Evolutionary conservation across 1,140 invertebrate species (phyloP).

Genomic region (Cherax quadricarinatus): DNA sequence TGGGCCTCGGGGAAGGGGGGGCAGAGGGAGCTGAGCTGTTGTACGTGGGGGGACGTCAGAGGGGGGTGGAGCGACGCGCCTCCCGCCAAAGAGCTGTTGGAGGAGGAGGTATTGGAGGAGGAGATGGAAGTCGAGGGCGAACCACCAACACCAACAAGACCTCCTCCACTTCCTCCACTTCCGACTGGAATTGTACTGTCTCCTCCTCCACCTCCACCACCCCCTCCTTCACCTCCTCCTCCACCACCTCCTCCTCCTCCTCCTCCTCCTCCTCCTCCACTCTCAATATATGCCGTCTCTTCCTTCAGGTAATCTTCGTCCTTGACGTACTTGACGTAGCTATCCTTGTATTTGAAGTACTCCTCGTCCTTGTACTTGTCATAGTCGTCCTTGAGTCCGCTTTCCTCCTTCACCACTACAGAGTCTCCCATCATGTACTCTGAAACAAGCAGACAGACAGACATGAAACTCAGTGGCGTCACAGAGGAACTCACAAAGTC

Average conservation of each 20-base stretch:
- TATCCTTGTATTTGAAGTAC: constrained; percentile 47
- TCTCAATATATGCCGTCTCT: constrained; percentile 38
- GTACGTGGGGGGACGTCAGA: constrained; percentile 59
- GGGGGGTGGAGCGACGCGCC: constrained; percentile 42
- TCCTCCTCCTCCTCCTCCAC: constrained; percentile 40
- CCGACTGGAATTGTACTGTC: constrained; percentile 1
- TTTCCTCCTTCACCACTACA: constrained; percentile 55
- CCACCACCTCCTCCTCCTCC: constrained; percentile 32
- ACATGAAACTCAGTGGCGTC: neutral
- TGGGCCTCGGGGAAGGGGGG: constrained; percentile 65
- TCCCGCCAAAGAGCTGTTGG: neutral
- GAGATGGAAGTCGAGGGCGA: constrained; percentile 49
- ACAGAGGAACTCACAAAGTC: too few relatives aligned
- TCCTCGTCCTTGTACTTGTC: constrained; percentile 51
- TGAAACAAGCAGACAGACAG: neutral
- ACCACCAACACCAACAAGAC: constrained; percentile 33
- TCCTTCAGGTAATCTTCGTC: constrained; percentile 61
- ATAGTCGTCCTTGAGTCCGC: constrained; percentile 50
- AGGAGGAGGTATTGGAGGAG: constrained; percentile 45
- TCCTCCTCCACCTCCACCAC: constrained; percentile 20
- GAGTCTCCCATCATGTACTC: constrained; percentile 56
- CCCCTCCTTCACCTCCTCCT: constrained; percentile 5
- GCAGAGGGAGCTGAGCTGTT: constrained; percentile 61
- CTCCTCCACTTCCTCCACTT: constrained; percentile 35
- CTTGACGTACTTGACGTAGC: constrained; percentile 50